A percentile compares a stretch with the other conserved stretches of the same genome.
phyloP scores from a whole-genome alignment of 2,888 invertebrate genomes.

The Cataglyphis altisquamis region DNA sequence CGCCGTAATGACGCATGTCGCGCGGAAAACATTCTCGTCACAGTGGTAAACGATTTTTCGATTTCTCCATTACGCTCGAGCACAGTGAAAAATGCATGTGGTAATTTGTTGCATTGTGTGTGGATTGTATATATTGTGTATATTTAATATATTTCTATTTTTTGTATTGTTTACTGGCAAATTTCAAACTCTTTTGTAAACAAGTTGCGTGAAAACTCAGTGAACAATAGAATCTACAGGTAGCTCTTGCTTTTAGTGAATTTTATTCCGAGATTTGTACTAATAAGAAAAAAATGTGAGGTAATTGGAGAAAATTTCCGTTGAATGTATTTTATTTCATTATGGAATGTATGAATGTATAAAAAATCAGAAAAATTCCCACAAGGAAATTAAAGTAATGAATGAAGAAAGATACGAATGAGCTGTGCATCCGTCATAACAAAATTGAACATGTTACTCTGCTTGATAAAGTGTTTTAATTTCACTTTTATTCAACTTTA shows the following conservation, averaged over 20 bases:
- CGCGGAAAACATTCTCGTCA: slow-evolving; percentile 39
- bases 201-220: not conserved
- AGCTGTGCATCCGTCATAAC: not conserved
- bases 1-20: slow-evolving; percentile 44
- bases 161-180: not conserved
- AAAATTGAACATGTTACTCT: not conserved
- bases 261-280: not conserved
- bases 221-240: not conserved
- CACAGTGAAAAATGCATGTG: not conserved
- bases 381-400: not conserved
- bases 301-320: not conserved
- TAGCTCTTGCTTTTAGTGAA: not conserved
- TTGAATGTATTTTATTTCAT: too few species aligned
- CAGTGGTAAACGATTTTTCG: slow-evolving; percentile 38
- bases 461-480: not conserved
- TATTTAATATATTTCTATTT: slow-evolving; percentile 21
- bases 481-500: not conserved
- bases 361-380: not conserved
- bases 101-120: slow-evolving; percentile 17
- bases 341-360: not conserved
- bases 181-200: not conserved
- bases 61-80: slow-evolving; percentile 6
- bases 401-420: not conserved
- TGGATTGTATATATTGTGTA: not conserved
- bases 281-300: not conserved